A percentile compares a stretch with the other conserved stretches of the same genome.
Evolutionary conservation across 2,888 invertebrate species (phyloP).

Genomic region (Pyralis farinalis): DNA sequence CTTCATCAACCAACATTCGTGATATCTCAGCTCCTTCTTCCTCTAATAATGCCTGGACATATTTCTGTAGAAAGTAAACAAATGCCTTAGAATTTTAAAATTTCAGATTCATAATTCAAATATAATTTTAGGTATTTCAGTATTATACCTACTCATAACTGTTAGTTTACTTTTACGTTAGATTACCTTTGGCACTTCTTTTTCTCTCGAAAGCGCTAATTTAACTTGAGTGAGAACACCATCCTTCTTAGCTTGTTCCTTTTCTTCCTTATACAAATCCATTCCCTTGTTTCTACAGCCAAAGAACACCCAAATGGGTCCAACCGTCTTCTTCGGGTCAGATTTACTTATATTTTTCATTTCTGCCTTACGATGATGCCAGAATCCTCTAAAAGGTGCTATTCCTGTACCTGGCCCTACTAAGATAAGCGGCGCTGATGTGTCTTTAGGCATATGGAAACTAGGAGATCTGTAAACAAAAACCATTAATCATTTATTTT

Average conservation of each 20-base stretch:
- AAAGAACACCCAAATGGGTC: slow-evolving; percentile 89
- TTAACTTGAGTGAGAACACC: slow-evolving; percentile 87
- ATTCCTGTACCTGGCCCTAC: slow-evolving; percentile 97
- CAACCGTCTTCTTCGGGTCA: slow-evolving; percentile 33
- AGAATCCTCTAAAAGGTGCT: slow-evolving; percentile 96
- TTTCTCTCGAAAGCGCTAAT: slow-evolving; percentile 90
- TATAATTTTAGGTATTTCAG: no score
- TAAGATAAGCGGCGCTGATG: slow-evolving; percentile 88
- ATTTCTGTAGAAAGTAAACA: slow-evolving; percentile 82
- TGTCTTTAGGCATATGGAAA: slow-evolving; percentile 91
- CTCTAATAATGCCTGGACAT: slow-evolving; percentile 93
- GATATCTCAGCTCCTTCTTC: slow-evolving; percentile 89
- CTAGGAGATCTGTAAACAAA: slow-evolving; percentile 84
- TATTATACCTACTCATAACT: no score
- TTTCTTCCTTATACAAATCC: slow-evolving; percentile 92
- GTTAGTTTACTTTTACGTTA: no score
- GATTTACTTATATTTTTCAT: slow-evolving; percentile 30
- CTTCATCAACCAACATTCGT: slow-evolving; percentile 86
- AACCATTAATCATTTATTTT: slow-evolving; percentile 4
- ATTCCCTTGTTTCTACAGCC: slow-evolving; percentile 90
- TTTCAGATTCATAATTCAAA: no score
- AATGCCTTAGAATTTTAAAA: no score
- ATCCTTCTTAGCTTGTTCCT: slow-evolving; percentile 83
- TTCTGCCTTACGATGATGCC: slow-evolving; percentile 87
- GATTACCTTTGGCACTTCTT: slow-evolving; percentile 87